phyloP scores from a whole-genome alignment of 1,140 invertebrate species.

The Ips typographus region DNA sequence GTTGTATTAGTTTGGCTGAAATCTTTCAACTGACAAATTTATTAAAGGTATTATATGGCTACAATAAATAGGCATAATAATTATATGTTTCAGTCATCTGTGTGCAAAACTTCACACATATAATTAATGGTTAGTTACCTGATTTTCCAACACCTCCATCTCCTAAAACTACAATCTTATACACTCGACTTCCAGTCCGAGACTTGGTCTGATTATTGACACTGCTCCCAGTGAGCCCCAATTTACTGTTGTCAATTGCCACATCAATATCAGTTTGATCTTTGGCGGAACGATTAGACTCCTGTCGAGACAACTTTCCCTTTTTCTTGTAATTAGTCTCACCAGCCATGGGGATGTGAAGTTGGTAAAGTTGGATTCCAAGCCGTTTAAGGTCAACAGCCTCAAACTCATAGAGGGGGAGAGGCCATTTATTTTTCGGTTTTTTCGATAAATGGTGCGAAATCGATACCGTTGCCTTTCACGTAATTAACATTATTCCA shows the following conservation, averaged over 20 bases:
- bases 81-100: not conserved
- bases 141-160: conserved; percentile 85
- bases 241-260: conserved; percentile 7
- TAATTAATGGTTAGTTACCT: conserved; percentile 49
- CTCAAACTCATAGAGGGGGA: not conserved
- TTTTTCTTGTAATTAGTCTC: conserved; percentile 49
- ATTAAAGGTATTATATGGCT: too few relatives aligned
- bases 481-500: too few relatives aligned
- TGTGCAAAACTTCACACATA: not conserved
- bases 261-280: conserved; percentile 46
- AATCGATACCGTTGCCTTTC: too few relatives aligned
- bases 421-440: too few relatives aligned
- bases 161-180: conserved; percentile 81
- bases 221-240: conserved; percentile 47
- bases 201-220: conserved; percentile 56
- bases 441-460: too few relatives aligned
- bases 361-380: not conserved
- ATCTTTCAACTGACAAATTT: too few relatives aligned
- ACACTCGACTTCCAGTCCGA: conserved; percentile 70
- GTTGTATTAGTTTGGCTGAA: too few relatives aligned
- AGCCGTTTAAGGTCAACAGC: not conserved
- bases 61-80: not conserved
- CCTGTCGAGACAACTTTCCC: conserved; percentile 48
- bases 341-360: conserved; percentile 45
- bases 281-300: conserved; percentile 48